These are phyloP conservation scores for Erythrocebus patas DNA, from an alignment of 2,113 vertebrate genomes.

Conservation along the genomic window DNA sequence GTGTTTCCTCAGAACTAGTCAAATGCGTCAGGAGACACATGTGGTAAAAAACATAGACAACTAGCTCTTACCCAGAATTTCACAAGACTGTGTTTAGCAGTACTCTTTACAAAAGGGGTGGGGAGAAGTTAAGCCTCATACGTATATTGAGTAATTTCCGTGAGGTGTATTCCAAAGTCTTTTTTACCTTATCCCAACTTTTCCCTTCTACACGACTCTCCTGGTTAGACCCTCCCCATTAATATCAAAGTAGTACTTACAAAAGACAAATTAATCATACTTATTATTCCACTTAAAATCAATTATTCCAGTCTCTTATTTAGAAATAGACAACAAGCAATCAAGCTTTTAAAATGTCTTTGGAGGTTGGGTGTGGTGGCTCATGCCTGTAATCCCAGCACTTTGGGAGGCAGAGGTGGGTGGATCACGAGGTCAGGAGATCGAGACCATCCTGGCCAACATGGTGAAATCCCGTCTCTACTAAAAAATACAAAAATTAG, in stretches of 20 bases:
- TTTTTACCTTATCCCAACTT: not conserved
- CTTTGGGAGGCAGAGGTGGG: too few relatives aligned
- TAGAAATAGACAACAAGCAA: not conserved
- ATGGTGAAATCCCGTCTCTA: too few relatives aligned
- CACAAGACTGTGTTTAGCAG: not conserved
- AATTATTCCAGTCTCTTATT: not conserved
- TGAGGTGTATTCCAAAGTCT: not conserved
- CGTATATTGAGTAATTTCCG: not conserved
- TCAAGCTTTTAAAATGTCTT: not conserved
- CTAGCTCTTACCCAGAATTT: not conserved
- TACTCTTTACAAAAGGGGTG: not conserved
- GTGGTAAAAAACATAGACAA: not conserved
- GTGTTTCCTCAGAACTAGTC: not conserved
- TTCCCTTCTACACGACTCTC: not conserved
- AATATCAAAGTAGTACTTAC: not conserved
- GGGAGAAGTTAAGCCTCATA: not conserved
- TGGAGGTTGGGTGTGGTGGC: too few relatives aligned
- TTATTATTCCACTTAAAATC: not conserved
- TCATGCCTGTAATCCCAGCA: too few relatives aligned
- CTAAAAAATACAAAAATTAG: too few relatives aligned
- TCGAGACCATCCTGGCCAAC: too few relatives aligned
- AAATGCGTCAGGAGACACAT: accelerated
- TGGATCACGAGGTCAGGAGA: too few relatives aligned
- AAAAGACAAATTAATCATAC: not conserved
- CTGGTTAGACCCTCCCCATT: not conserved